phyloP scores from a whole-genome alignment of 2,113 vertebrate genomes.

The Callionymus lyra region DNA sequence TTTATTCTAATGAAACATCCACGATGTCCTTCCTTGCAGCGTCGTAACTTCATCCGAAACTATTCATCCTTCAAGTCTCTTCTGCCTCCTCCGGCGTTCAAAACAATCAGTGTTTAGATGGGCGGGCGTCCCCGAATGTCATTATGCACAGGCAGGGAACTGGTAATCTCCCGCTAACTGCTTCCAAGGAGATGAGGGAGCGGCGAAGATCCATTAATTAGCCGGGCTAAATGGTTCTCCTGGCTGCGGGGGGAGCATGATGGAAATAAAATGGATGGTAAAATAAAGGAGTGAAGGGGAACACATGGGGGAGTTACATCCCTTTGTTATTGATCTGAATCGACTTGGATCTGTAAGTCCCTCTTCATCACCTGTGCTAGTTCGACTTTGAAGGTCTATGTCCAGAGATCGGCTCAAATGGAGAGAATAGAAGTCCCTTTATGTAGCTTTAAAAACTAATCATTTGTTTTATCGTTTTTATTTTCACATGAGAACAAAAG shows the following conservation, averaged over 20 bases:
- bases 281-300: constrained; percentile 19
- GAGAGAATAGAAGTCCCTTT: too few species aligned
- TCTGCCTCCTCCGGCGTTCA: constrained; percentile 6
- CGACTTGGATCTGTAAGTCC: too few species aligned
- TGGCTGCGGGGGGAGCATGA: constrained; percentile 18
- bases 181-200: constrained; percentile 46
- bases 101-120: constrained; percentile 34
- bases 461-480: too few species aligned
- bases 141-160: constrained; percentile 44
- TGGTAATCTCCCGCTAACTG: constrained; percentile 56
- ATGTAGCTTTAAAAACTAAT: too few species aligned
- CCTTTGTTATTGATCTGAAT: neutral
- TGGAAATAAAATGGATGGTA: constrained; percentile 6
- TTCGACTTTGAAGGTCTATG: too few species aligned
- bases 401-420: too few species aligned
- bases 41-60: too few species aligned
- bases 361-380: too few species aligned
- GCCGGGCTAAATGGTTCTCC: constrained; percentile 37
- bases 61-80: constrained; percentile 2
- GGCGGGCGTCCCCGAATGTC: constrained; percentile 30
- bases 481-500: too few species aligned
- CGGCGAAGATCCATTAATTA: constrained; percentile 56
- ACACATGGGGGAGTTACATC: constrained; percentile 7
- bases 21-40: constrained; percentile 1
- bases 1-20: too few species aligned